A percentile compares a stretch with the other conserved stretches of the same genome.
These are phyloP conservation scores for Acanthosepion pharaonis DNA, from an alignment of 2,888 invertebrate genomes.

Conservation along the genomic window DNA sequence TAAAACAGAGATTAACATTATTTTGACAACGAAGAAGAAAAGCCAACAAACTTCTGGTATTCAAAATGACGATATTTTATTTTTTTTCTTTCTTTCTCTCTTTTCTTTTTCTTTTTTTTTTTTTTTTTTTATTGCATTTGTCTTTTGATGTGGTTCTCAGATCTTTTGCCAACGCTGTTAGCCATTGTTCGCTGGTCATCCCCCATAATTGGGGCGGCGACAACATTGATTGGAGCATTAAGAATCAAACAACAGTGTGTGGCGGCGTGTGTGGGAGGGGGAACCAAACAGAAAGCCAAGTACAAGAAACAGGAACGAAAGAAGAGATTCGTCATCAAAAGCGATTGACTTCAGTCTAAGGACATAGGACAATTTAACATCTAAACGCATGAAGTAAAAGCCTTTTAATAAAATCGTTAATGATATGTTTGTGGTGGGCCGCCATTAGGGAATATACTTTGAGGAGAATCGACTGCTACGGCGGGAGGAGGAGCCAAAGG, in stretches of 20 bases:
- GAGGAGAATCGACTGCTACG: background rate
- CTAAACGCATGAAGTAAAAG: background rate
- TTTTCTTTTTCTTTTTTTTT: background rate
- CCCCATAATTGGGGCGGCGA: too few relatives aligned
- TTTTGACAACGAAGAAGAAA: too few relatives aligned
- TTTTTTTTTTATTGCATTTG: background rate
- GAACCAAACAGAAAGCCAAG: background rate
- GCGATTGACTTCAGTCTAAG: background rate
- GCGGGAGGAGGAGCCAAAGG: background rate
- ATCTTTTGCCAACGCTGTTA: background rate
- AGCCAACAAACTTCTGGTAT: too few relatives aligned
- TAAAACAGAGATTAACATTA: too few relatives aligned
- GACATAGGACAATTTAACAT: background rate
- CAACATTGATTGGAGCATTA: background rate
- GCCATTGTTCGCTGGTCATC: background rate
- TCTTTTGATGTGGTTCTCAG: background rate
- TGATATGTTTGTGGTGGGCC: background rate
- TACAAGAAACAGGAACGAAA: background rate
- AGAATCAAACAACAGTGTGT: background rate
- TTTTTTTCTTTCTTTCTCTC: too few relatives aligned
- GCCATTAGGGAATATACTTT: background rate
- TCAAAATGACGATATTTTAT: too few relatives aligned
- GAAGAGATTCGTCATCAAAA: background rate
- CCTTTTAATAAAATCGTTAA: constrained; percentile 22
- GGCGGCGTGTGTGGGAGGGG: background rate